Evolutionary conservation across 1,140 invertebrate species (phyloP), one percentile per base, ranked within the genome.

Genomic region (Brachionus rotundiformis): DNA sequence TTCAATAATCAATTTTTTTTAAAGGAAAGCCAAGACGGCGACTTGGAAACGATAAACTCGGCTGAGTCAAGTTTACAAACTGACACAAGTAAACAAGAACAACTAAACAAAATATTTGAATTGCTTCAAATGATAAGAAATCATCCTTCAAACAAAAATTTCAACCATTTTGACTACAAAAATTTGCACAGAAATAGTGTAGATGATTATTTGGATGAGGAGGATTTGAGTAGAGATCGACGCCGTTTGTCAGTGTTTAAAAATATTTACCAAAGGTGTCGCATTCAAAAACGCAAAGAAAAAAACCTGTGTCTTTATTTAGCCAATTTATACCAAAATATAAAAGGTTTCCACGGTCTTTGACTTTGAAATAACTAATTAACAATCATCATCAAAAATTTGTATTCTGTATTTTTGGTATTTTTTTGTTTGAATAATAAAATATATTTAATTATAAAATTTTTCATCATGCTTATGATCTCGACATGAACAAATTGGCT

Each of bases 261-360:
- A 23, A 79, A 79, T 59, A 31, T 79, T 11, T 79, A 79, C n/a
- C 76, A 79, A 39, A 54, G 54, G 11, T 79, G 76, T 63, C 44
- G 76, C 8, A 63, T 79, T 23, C 76, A 79, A 54, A 79, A 79
- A 33, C 47, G 76, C 7, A 79, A 79, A 79, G 76, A 79, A 54
- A 79, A 79, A 59, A 63, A n/a, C 5, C n/a, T 79, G n/a, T 79
- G 76, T 41, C 33, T 79, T 6, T 79, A 79, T 39, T 79, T 79
- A 47, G 76, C 76, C 3, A 79, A 79, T 79, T 33, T 79, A 6
- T 79, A 79, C 19, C 76, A 79, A 39, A 79, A 79, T 19, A 16
- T 79, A n/a, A 79, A 79, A 39, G 76, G 76, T 1, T 79, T 79
- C 41, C 76, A 79, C 25, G 76, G 76, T 11, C 19, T 79, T 7